Base-by-base conservation (phyloP, 1,140 invertebrate genomes). In the Drosophila prosaltans region DNA sequence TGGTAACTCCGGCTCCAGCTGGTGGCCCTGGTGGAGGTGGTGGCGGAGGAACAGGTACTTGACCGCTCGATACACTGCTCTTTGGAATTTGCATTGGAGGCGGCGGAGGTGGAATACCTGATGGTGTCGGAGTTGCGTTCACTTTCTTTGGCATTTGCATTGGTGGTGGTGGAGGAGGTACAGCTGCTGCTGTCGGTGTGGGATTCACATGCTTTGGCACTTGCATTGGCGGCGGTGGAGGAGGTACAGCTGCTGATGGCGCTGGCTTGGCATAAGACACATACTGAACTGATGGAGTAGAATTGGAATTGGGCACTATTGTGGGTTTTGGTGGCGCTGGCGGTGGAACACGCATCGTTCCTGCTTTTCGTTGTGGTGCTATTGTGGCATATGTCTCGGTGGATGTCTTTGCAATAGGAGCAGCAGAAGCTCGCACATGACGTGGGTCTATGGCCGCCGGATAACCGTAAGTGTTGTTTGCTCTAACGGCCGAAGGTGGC, bases 281-380 rank as follows among this genome's bases (percentile, higher is more conserved):
- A 65, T 72, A 70, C 24, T 74, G 67, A 9, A 72, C 68, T 11
- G 67, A 11, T 26, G 45, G 26, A 1, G 72, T 43, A 11, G 43
- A 45, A 8, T 8, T 61, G 10, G 72, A 40, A 48, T 39, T 82
- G 1, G 83, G 75, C 6, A 73, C 45, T 61, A 80, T 57, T 1
- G 69, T 74, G 43, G 83, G 83, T 32, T 86, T 89, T n/a, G 83
- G 84, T 1, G 83, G 83, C 0, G 83, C 70, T 11, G 83, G 84
- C 4, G 83, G 83, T 3, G 83, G 28, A 4, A 74, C 36, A 1
- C 83, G 76, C 80, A 86, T 86, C 3, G 80, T 77, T 7, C 69
- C 76, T 6, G 58, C 57, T n/a, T 89, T 86, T 6, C 84, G 54
- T 30, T 83, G 83, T 6, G 76, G 71, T 1, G 82, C 48, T 59